Conservation (phyloP, 2,113 vertebrate species). For the Corvus cornix region DNA sequence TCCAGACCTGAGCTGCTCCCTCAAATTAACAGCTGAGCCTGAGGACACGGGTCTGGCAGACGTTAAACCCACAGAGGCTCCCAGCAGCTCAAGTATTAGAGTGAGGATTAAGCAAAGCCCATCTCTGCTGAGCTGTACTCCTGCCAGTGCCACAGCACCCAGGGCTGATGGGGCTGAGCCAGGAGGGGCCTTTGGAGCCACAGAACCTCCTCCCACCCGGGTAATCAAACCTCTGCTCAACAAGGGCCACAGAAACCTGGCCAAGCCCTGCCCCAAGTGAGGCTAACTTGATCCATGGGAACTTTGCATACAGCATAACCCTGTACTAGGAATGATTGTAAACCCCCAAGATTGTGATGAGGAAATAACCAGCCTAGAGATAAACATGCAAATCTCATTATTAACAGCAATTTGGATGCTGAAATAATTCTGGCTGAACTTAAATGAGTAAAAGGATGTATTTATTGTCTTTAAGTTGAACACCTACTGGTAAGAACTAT, state of each 20-base stretch:
- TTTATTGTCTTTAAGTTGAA: not conserved
- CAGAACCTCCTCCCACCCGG: fast-evolving
- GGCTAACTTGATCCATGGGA: not conserved
- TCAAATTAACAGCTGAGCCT: not conserved
- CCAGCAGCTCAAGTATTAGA: not conserved
- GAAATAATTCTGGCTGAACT: not conserved
- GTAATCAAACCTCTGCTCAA: not conserved
- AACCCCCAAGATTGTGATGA: no score
- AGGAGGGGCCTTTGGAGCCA: not conserved
- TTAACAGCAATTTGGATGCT: not conserved
- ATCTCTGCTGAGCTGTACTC: not conserved
- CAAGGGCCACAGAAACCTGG: not conserved
- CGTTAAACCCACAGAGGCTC: not conserved
- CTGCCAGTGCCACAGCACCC: not conserved
- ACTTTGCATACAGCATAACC: not conserved
- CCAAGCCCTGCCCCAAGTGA: not conserved
- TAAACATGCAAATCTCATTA: not conserved
- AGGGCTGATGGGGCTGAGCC: not conserved
- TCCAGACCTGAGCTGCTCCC: not conserved
- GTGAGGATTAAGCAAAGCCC: not conserved
- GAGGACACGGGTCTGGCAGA: not conserved
- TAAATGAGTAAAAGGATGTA: not conserved
- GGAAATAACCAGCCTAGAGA: not conserved
- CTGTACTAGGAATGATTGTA: not conserved
- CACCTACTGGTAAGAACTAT: not conserved